Percentiles rank a stretch among this genome's conserved stretches.
phyloP scores from a whole-genome alignment of 2,888 invertebrate species.

The Deilephila elpenor region DNA sequence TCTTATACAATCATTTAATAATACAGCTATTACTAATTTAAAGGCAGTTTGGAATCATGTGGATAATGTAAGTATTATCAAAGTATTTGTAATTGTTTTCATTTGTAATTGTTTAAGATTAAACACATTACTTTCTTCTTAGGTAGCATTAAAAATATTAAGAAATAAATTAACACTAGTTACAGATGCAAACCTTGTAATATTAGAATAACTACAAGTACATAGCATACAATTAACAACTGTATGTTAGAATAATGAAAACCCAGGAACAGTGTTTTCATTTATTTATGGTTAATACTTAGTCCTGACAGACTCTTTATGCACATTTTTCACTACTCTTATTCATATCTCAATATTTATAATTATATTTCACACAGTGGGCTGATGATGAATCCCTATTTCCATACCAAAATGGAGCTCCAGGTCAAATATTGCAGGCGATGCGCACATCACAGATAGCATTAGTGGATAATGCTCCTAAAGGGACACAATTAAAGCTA shows the following conservation, averaged over 20 bases:
- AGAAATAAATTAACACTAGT: no score
- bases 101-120: no score
- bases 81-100: background rate
- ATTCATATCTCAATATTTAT: background rate
- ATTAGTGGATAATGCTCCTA: slow-evolving; percentile 90
- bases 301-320: no score
- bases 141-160: no score
- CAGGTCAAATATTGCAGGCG: slow-evolving; percentile 87
- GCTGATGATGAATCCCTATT: slow-evolving; percentile 71
- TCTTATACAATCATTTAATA: slow-evolving; percentile 70
- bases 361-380: slow-evolving; percentile 65
- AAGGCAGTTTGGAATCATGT: slow-evolving; percentile 62
- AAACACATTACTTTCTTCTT: no score
- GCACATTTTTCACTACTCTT: no score
- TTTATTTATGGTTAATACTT: no score
- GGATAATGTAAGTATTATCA: slow-evolving; percentile 62
- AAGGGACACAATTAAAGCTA: slow-evolving; percentile 96
- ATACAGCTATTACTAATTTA: slow-evolving; percentile 52
- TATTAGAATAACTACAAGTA: no score
- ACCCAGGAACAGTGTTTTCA: no score
- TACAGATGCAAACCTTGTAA: no score
- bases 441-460: slow-evolving; percentile 88
- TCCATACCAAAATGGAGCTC: slow-evolving; percentile 77
- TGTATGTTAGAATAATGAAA: no score
- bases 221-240: no score